Base-by-base conservation (phyloP, 2,113 vertebrate species). In the Mola mola region DNA sequence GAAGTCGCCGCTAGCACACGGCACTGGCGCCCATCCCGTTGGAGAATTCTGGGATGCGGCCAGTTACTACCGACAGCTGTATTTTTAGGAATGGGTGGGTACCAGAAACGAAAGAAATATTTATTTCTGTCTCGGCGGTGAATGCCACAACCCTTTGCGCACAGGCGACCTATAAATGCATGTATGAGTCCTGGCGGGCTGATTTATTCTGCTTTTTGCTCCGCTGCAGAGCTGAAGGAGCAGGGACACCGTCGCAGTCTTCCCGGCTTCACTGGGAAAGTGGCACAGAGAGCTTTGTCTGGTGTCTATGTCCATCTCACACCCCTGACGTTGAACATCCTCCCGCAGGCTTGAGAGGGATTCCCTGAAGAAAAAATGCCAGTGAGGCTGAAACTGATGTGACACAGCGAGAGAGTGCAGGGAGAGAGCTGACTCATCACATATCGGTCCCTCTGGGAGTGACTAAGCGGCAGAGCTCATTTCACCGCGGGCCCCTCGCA, bases 51-150 rank as follows among this genome's bases (percentile, higher is more conserved):
- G 66, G 81, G 84, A 82, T 86, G 84, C 75, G 83, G 83, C 69
- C 63, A 68, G 66, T n/a, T 21, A 80, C 51, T 65, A 69, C 78
- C 63, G 75, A 82, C 81, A 56, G 86, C 83, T 70, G 85, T 84
- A 89, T 90, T 87, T 90, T 74, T 89, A 90, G 91, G 83, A 87
- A 79, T 79, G 92, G 90, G 87, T 92, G 90, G 91, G 90, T 86
- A 86, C 87, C 83, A 84, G 25, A 68, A 82, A 65, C 66, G 57
- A 79, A 62, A 81, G 63, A 69, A 67, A 69, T 77, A 69, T 92
- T 92, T 93, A 93, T 94, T 94, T 90, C 90, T 24, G 84, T 86
- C 84, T 52, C 37, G 49, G 87, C 59, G 75, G 79, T 82, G 79
- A 83, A 87, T 83, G 72, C 82, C 87, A 74, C 78, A 84, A 79